phyloP scores from a whole-genome alignment of 2,797 vertebrate genomes.

The Sebastes itinus region DNA sequence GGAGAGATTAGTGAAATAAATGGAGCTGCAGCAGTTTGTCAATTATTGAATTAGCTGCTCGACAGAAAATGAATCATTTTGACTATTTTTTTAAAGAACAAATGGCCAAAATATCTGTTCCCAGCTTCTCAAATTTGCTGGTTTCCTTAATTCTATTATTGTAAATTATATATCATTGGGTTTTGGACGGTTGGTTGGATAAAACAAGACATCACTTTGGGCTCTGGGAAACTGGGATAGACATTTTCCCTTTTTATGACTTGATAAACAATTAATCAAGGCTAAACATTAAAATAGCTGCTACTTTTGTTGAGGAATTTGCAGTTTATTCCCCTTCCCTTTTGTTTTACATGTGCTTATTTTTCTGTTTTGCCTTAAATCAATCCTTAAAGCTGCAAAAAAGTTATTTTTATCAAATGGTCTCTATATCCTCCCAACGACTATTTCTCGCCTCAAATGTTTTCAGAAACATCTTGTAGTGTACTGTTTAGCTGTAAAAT shows the following conservation, averaged over 20 bases:
- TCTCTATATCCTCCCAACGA: too few species aligned
- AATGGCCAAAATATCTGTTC: not conserved
- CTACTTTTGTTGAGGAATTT: not conserved
- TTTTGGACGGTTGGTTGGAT: not conserved
- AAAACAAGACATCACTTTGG: too few species aligned
- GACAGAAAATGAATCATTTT: not conserved
- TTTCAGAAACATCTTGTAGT: too few species aligned
- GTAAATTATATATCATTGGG: not conserved
- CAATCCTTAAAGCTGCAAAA: too few species aligned
- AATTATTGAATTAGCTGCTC: not conserved
- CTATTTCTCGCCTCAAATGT: too few species aligned
- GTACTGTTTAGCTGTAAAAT: too few species aligned
- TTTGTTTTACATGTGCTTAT: not conserved
- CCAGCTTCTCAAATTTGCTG: not conserved
- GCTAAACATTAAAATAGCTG: not conserved
- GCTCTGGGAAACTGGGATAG: too few species aligned
- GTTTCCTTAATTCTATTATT: not conserved
- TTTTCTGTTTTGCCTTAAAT: not conserved
- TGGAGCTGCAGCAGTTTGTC: not conserved
- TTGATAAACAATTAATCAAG: not conserved
- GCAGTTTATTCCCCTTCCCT: not conserved
- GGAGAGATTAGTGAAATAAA: not conserved
- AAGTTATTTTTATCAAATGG: too few species aligned
- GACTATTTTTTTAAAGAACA: not conserved
- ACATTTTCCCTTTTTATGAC: too few species aligned